Evolutionary conservation across 2,113 vertebrate species (phyloP), one percentile per base, ranked within the genome.

Genomic region (Ochotona princeps): DNA sequence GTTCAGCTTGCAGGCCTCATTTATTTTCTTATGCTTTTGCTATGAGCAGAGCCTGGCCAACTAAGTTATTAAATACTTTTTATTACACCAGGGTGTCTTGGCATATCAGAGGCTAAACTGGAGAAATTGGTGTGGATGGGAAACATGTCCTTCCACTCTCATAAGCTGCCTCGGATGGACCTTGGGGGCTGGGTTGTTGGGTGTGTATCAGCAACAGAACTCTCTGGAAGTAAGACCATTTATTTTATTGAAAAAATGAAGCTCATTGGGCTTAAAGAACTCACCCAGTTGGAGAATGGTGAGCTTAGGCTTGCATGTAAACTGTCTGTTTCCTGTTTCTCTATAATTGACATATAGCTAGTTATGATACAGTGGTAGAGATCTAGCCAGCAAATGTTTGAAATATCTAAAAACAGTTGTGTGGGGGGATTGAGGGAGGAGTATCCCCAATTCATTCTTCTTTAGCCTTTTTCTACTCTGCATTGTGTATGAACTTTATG

Each of bases 61-160:
- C 70, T 95, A n/a, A 95, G 84, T 98, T 97, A 95, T 97, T 97
- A 97, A 97, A 97, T 97, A 96, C 95, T 83, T 91, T 23, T 97
- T 97, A 97, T 96, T 97, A 90, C 74, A 90, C 67, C 96, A 20
- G 85, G 90, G 74, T 96, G n/a, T 95, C 87, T 87, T 97, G 91
- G 87, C 83, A 76, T 72, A 96, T 96, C 85, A 73, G 82, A 65
- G 82, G 15, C 94, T 95, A 67, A 90, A 81, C 54, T 94, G 90
- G 94, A 93, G 94, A 96, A 96, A 95, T 96, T 96, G 26, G 8
- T 47, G 79, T 70, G 94, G 90, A 74, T 9, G 30, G 70, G 74
- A 73, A 92, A 93, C 69, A 28, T 12, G 13, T 81, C 96, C 93
- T 57, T 94, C 66, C 87, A 9, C 23, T 92, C 89, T 94, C 92